These are phyloP conservation scores for Hypsibius dujardini DNA, from an alignment of 1,140 invertebrate genomes.

Conservation along the genomic window DNA sequence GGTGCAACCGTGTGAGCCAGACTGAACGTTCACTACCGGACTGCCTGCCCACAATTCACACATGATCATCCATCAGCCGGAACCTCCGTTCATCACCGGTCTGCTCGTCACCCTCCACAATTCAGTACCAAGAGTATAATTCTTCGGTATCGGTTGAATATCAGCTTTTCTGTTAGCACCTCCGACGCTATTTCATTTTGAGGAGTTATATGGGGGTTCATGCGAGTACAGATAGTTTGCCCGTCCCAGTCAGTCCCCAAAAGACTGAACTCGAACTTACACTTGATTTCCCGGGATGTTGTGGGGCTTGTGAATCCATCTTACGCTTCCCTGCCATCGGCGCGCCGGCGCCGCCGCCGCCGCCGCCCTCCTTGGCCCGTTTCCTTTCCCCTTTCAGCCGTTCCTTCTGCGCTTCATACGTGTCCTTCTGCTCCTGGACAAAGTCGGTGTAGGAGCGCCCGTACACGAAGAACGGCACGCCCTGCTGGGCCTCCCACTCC, in stretches of 20 bases:
- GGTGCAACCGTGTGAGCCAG: too few relatives aligned
- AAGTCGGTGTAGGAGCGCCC: slow-evolving; percentile 30
- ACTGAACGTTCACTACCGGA: too few relatives aligned
- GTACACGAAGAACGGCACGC: slow-evolving; percentile 30
- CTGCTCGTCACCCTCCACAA: too few relatives aligned
- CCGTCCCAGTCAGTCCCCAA: not conserved
- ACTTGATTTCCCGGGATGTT: not conserved
- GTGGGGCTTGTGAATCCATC: not conserved
- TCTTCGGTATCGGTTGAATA: too few relatives aligned
- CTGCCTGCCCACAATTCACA: too few relatives aligned
- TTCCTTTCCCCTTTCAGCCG: slow-evolving; percentile 30
- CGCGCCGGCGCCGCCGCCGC: not conserved
- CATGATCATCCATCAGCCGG: too few relatives aligned
- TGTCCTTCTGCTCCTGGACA: slow-evolving; percentile 31
- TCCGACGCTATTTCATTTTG: too few relatives aligned
- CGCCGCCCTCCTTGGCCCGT: not conserved
- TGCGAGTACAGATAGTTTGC: too few relatives aligned
- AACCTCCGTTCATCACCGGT: too few relatives aligned
- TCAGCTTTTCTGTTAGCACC: too few relatives aligned
- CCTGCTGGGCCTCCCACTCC: slow-evolving; percentile 30
- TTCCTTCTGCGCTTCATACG: slow-evolving; percentile 31
- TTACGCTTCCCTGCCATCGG: not conserved
- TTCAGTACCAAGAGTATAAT: too few relatives aligned
- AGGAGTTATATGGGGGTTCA: too few relatives aligned
- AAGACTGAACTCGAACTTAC: not conserved